A percentile compares a stretch with the other conserved stretches of the same genome.
Evolutionary conservation across 2,113 vertebrate species (phyloP).

Genomic region (Clupea harengus): DNA sequence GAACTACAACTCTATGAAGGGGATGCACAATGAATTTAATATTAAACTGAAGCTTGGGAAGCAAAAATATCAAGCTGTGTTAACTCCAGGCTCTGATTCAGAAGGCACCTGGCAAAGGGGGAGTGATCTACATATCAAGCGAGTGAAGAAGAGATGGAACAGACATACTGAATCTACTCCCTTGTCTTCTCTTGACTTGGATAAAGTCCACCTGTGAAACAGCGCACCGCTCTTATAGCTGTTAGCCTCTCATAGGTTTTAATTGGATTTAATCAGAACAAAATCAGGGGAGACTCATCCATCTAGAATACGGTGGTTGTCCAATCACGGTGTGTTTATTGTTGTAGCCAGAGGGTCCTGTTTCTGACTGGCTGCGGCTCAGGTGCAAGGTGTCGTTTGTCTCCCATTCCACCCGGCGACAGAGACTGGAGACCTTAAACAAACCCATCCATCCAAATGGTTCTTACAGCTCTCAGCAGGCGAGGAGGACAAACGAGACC

Average conservation of each 20-base stretch:
- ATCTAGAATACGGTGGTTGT: slow-evolving; percentile 38
- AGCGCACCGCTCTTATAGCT: neutral
- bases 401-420: slow-evolving; percentile 32
- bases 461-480: neutral
- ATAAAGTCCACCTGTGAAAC: neutral
- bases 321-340: slow-evolving; percentile 61
- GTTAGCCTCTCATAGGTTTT: slow-evolving; percentile 40
- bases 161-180: neutral
- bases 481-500: neutral
- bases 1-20: neutral
- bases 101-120: neutral
- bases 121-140: neutral
- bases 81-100: neutral
- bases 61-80: neutral
- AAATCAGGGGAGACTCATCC: slow-evolving; percentile 26
- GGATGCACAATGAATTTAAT: neutral
- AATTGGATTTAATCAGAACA: slow-evolving; percentile 47
- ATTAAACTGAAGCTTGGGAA: neutral
- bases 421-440: slow-evolving; percentile 23
- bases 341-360: slow-evolving; percentile 44
- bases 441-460: slow-evolving; percentile 28
- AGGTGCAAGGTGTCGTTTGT: slow-evolving; percentile 49
- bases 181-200: neutral
- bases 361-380: slow-evolving; percentile 32
- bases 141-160: neutral